phyloP scores from a whole-genome alignment of 2,888 invertebrate genomes.

The Catocala nupta region DNA sequence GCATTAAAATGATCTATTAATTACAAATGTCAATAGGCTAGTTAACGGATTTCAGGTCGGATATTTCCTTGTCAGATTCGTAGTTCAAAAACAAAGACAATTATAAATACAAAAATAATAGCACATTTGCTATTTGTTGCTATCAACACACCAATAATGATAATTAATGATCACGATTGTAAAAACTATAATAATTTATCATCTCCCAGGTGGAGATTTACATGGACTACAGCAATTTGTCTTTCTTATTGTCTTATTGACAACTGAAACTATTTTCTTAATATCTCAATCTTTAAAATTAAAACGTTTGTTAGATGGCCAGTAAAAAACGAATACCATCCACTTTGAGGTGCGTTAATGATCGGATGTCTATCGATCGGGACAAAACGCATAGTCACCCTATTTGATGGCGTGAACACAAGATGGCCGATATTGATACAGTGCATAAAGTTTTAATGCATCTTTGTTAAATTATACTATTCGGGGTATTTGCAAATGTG shows the following conservation, averaged over 20 bases:
- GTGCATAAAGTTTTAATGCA: constrained; percentile 24
- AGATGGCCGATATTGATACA: constrained; percentile 58
- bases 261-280: constrained; percentile 6
- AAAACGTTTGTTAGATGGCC: constrained; percentile 12
- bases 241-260: background rate
- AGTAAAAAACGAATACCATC: constrained; percentile 25
- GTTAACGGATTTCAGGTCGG: too few species aligned
- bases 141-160: constrained; percentile 1
- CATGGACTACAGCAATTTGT: constrained; percentile 2
- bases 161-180: background rate
- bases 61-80: too few species aligned
- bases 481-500: constrained; percentile 7
- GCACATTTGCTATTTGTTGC: background rate
- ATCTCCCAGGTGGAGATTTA: constrained; percentile 3
- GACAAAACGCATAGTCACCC: constrained; percentile 72
- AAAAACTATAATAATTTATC: constrained; percentile 12
- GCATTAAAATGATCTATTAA: too few species aligned
- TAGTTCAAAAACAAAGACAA: too few species aligned
- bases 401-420: constrained; percentile 72
- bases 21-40: too few species aligned
- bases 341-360: constrained; percentile 59
- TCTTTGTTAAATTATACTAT: constrained; percentile 18
- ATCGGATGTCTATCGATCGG: constrained; percentile 65
- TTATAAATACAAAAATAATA: too few species aligned
- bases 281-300: constrained; percentile 19